Evolutionary conservation across 2,888 invertebrate species (phyloP), one percentile per base, ranked within the genome.

Genomic region (Sisyra nigra): DNA sequence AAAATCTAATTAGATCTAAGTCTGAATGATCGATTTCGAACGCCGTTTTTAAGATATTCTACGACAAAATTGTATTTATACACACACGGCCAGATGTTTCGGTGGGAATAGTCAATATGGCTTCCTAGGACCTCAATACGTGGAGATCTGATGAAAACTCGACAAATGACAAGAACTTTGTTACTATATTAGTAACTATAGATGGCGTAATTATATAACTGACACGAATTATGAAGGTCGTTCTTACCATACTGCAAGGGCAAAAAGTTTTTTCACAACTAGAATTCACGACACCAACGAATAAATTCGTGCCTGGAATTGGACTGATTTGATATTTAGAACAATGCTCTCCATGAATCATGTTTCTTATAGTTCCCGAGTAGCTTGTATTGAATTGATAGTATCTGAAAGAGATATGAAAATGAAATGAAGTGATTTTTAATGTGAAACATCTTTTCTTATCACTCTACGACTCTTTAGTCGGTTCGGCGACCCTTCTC

Each of bases 201-300:
- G n/a, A n/a, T n/a, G n/a, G n/a, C n/a, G n/a, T n/a, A n/a, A n/a
- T n/a, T n/a, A n/a, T n/a, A n/a, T n/a, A n/a, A n/a, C n/a, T n/a
- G n/a, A n/a, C n/a, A n/a, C n/a, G n/a, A n/a, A n/a, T n/a, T n/a
- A n/a, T n/a, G n/a, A n/a, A n/a, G n/a, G n/a, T 24, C 18, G 13
- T 32, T 40, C 24, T 59, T 49, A 79, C 82, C 63, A 85, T 86
- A 56, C 87, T 91, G 58, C 93, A 93, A 0, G 93, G 92, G 56
- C 93, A 93, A 63, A 93, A 93, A 2, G 79, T 75, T 2, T 79
- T 74, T 55, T 80, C 81, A 57, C 88, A 89, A 0, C 86, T 85
- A 30, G 87, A 81, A 57, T 92, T 91, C 9, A 93, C 82, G 15
- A 92, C 72, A 1, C 86, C 89, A 19, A 92, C 71, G 57, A 92